Conservation (phyloP, 1,140 invertebrate genomes). For the Littorina saxatilis region DNA sequence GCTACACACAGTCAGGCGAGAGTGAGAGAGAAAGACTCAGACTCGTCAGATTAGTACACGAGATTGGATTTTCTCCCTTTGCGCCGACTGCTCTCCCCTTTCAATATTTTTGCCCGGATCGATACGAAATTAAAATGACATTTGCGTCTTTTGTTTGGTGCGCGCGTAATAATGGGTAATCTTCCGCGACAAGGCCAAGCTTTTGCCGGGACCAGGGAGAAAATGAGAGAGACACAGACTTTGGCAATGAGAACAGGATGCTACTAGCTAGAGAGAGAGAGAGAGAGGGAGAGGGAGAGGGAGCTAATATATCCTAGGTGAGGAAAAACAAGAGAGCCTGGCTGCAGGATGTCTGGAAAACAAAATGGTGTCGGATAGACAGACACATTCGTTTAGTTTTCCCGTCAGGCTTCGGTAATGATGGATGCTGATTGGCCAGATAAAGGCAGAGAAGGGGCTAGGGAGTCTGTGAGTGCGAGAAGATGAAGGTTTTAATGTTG, state of each 20-base stretch:
- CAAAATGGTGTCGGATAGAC: slow-evolving; percentile 3
- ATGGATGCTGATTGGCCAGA: slow-evolving; percentile 25
- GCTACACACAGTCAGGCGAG: neutral
- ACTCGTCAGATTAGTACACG: neutral
- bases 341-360: neutral
- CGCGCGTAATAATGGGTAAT: neutral
- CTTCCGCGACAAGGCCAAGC: neutral
- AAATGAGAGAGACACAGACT: neutral
- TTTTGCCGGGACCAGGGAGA: neutral
- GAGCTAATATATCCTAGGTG: neutral
- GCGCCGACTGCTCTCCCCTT: neutral
- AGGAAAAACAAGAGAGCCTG: neutral
- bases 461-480: no score
- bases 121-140: neutral
- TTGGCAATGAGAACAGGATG: neutral
- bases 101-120: no score
- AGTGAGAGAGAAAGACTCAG: neutral
- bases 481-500: no score
- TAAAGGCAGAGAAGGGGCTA: neutral
- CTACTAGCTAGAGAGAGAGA: neutral
- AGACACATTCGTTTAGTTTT: slow-evolving; percentile 20
- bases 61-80: slow-evolving; percentile 14
- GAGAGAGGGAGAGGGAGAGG: neutral
- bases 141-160: slow-evolving; percentile 6
- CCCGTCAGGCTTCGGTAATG: slow-evolving; percentile 17